A percentile compares a stretch with the other conserved stretches of the same genome.
phyloP scores from a whole-genome alignment of 2,113 vertebrate genomes.

The Salvelinus alpinus region DNA sequence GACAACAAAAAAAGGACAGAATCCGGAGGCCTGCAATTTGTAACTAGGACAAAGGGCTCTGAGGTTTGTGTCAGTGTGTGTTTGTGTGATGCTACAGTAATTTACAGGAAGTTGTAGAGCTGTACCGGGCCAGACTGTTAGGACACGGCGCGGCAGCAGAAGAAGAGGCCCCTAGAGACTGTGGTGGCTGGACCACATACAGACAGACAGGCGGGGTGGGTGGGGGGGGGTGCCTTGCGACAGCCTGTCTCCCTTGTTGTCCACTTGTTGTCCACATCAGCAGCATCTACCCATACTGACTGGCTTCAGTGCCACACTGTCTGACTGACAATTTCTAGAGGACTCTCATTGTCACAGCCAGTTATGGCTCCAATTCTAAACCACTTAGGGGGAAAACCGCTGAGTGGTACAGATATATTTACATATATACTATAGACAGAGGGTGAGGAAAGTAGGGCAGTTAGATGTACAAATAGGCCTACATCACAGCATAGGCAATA shows the following conservation, averaged over 20 bases:
- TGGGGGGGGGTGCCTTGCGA: constrained; percentile 32
- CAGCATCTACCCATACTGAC: not conserved
- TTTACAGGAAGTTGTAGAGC: constrained; percentile 39
- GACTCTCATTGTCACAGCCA: not conserved
- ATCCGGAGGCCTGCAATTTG: not conserved
- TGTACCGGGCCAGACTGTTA: constrained; percentile 41
- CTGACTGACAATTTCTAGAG: not conserved
- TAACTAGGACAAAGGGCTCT: not conserved
- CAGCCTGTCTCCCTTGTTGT: constrained; percentile 24
- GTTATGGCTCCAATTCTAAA: not conserved
- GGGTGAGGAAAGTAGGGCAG: not conserved
- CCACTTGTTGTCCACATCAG: constrained; percentile 37
- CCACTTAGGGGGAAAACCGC: not conserved
- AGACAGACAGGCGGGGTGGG: not conserved
- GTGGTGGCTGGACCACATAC: not conserved
- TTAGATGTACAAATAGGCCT: too few relatives aligned
- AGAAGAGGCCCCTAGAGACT: not conserved
- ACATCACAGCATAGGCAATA: too few relatives aligned
- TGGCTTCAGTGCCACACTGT: not conserved
- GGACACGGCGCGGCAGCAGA: constrained; percentile 33
- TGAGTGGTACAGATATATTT: not conserved
- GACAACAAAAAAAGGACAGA: not conserved
- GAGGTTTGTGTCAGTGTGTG: not conserved
- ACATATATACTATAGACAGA: not conserved
- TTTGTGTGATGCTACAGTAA: not conserved